A percentile compares a stretch with the other conserved stretches of the same genome.
Evolutionary conservation across 2,797 vertebrate genomes (phyloP).

Genomic region (Okamejei kenojei): DNA sequence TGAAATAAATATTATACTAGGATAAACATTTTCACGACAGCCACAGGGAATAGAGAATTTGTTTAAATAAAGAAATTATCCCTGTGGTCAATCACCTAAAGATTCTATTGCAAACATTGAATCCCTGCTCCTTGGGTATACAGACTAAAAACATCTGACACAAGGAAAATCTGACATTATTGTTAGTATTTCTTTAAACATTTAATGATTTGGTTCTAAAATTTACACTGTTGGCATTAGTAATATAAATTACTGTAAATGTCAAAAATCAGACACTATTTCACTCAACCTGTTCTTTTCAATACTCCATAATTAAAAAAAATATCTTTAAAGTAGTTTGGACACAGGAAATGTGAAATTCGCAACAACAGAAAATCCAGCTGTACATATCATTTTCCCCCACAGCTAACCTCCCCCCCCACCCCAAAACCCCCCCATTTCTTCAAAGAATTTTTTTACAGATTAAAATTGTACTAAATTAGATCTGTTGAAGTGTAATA

Average conservation of each 20-base stretch:
- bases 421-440: background rate
- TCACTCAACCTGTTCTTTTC: background rate
- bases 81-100: background rate
- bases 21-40: background rate
- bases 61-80: background rate
- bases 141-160: background rate
- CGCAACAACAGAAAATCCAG: background rate
- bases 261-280: background rate
- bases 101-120: background rate
- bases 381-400: background rate
- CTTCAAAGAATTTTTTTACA: background rate
- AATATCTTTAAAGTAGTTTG: background rate
- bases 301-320: background rate
- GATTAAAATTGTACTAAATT: background rate
- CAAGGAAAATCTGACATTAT: constrained; percentile 23
- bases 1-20: background rate
- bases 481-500: background rate
- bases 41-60: background rate
- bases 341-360: constrained; percentile 9
- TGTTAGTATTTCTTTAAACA: background rate
- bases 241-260: constrained; percentile 1
- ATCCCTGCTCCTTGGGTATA: background rate
- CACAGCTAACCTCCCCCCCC: background rate
- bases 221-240: constrained; percentile 2
- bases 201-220: constrained; percentile 30